A percentile compares a stretch with the other conserved stretches of the same genome.
These are phyloP conservation scores for Anolis apletophallus DNA, from an alignment of 2,797 vertebrate species.

Conservation along the genomic window DNA sequence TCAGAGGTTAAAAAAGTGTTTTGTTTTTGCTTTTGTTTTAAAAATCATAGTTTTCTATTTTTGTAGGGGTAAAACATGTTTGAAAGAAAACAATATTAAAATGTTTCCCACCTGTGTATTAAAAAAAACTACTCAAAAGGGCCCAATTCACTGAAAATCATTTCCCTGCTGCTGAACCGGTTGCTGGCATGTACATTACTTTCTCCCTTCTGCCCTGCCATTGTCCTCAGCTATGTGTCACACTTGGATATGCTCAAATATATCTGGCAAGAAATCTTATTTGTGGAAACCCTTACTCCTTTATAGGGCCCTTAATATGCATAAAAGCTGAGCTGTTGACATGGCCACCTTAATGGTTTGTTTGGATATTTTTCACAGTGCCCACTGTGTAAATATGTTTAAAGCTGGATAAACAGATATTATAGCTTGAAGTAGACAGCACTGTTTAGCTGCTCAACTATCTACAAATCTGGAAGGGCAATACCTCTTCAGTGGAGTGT, in stretches of 20 bases:
- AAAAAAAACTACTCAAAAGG: background rate
- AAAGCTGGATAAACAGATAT: background rate
- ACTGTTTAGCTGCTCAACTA: rapidly evolving
- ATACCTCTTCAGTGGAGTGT: conserved; percentile 15
- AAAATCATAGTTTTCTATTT: too few relatives aligned
- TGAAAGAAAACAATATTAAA: too few relatives aligned
- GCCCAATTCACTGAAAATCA: background rate
- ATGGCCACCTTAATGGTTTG: background rate
- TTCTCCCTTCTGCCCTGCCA: background rate
- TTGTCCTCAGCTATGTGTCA: background rate
- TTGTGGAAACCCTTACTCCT: background rate
- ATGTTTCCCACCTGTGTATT: background rate
- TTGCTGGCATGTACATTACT: background rate
- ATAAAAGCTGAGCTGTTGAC: rapidly evolving
- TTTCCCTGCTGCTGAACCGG: background rate
- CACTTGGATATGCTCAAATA: background rate
- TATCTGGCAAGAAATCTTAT: background rate
- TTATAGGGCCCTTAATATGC: background rate
- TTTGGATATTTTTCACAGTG: conserved; percentile 19
- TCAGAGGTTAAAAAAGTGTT: too few relatives aligned
- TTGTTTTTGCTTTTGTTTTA: too few relatives aligned
- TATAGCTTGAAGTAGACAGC: background rate
- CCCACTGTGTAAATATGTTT: background rate
- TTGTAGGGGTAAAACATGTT: too few relatives aligned
- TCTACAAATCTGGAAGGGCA: conserved; percentile 23